Percentiles rank a stretch among this genome's conserved stretches.
Evolutionary conservation across 2,888 invertebrate genomes (phyloP).

Genomic region (Cordilura impudica): DNA sequence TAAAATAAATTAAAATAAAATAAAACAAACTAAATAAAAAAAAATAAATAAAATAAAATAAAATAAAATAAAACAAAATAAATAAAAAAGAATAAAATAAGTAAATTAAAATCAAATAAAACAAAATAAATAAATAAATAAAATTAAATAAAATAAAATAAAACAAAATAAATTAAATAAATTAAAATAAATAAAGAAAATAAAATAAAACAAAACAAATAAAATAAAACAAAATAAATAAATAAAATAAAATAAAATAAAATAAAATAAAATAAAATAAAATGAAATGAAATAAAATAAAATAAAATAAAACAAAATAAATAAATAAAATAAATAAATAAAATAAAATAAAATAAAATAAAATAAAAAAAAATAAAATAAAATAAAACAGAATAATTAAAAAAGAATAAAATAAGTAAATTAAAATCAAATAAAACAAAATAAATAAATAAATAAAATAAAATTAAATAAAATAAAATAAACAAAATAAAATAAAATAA

Average conservation of each 20-base stretch:
- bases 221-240: no score
- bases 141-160: not conserved
- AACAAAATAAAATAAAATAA: no score
- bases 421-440: no score
- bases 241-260: not conserved
- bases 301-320: not conserved
- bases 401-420: not conserved
- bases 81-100: not conserved
- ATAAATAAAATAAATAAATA: not conserved
- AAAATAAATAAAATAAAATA: not conserved
- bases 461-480: not conserved
- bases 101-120: no score
- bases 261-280: not conserved
- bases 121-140: not conserved
- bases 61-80: not conserved
- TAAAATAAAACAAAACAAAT: no score
- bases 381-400: no score
- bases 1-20: not conserved
- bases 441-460: not conserved
- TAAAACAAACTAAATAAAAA: no score
- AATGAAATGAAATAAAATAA: not conserved
- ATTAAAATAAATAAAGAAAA: no score
- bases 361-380: not conserved
- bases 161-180: not conserved
- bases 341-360: not conserved